Base-by-base conservation (phyloP, 2,113 vertebrate species). In the Oreochromis spilurus region DNA sequence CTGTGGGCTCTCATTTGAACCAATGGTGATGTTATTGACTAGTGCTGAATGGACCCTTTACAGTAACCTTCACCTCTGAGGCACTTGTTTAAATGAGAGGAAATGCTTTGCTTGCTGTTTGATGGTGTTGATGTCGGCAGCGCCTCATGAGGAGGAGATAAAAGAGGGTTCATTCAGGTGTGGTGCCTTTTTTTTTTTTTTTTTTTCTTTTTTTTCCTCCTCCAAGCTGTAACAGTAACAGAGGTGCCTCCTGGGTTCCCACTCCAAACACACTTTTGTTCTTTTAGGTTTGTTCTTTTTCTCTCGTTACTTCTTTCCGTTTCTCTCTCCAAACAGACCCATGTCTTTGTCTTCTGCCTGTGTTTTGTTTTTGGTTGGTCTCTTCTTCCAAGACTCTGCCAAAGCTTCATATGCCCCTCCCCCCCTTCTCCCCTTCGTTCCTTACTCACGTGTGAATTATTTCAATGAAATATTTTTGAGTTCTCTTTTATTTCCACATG, bases 401-500 rank as follows among this genome's bases (percentile, higher is more conserved):
- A 96, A 97, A 98, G 97, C 97, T 98, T 97, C 97, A 98, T 98
- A 98, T 97, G 97, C 97, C 97, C 93, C 86, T 79, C 80, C 86
- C 38, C 79, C 84, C 88, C 48, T 79, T 65, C 81, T 93, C 96
- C 97, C 96, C 96, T 96, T 94, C 55, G 94, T 97, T 97, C 96
- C 97, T 97, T 97, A 97, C 97, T 97, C 96, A 96, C 95, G 77
- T 95, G 96, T 97, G 95, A 94, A 96, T 97, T 97, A 96, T 97
- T 97, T 97, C 96, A 92, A 95, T 92, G 94, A 95, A 91, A 95
- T 96, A 94, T 91, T 96, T 96, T 95, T 96, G 84, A 93, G 95
- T 96, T 96, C 80, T 92, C 89, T 96, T 97, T 97, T 92, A 84
- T 96, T 99, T 98, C 97, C 97, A 99, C 98, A 99, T 99, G 98